Base-by-base conservation (phyloP, 2,797 vertebrate species). In the Urosaurus nigricauda region DNA sequence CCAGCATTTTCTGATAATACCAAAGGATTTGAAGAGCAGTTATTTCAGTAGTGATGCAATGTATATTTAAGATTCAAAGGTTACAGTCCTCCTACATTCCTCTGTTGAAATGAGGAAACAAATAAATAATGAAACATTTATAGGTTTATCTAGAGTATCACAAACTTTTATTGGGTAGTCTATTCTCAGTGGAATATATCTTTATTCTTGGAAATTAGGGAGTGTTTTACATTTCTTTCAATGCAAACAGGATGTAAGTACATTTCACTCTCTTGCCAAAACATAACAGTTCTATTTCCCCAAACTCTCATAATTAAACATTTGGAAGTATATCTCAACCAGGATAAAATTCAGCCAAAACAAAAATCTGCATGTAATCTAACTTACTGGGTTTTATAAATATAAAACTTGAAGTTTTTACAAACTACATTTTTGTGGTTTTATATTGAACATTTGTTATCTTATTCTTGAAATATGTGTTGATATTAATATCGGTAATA, bases 141-240 rank as follows among this genome's bases (percentile, higher is more conserved):
- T 95, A 95, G 86, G 47, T 95, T 90, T 95, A 90, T 77, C 81
- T 93, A 94, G 84, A 87, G 80, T 71, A 90, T 88, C 92, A 83
- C 94, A 94, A 93, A 94, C 90, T 82, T 94, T 91, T 93, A 88
- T 87, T 86, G 4, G 91, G 84, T 63, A 93, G 26, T 32, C 85
- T 91, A 53, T 83, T 92, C 92, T 94, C 93, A 88, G 79, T 84
- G 32, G 90, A 89, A 90, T 95, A 89, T 37, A 88, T 95, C 93
- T 78, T 90, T 93, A 90, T 95, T 96, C 91, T 94, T 96, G 93
- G 91, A 96, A 93, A 93, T 95, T 93, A 91, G 94, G 94, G 89
- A 68, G 85, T 73, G n/a, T 85, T 91, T 92, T 95, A 85, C 43
- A 87, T 95, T 94, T 80, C 58, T 92, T 93, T 90, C 79, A 92